Evolutionary conservation across 2,797 vertebrate species (phyloP).

Genomic region (Apodemus agrarius): DNA sequence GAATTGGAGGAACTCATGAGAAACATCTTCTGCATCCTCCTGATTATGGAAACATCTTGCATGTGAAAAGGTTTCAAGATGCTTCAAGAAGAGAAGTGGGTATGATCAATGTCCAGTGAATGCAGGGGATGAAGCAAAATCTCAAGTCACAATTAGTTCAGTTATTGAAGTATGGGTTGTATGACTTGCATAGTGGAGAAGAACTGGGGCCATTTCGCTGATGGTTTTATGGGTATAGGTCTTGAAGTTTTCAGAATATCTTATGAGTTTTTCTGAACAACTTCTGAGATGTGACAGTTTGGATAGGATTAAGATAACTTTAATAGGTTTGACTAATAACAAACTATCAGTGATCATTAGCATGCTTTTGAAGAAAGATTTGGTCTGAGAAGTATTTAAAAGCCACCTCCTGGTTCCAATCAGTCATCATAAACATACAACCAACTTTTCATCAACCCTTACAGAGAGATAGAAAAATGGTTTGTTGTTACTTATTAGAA

Average conservation of each 20-base stretch:
- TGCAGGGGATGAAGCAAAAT: background rate
- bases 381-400: background rate
- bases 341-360: background rate
- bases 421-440: background rate
- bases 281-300: background rate
- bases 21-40: background rate
- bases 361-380: background rate
- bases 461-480: background rate
- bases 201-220: background rate
- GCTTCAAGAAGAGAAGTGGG: background rate
- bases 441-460: background rate
- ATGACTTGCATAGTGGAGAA: background rate
- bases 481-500: background rate
- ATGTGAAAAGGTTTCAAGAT: background rate
- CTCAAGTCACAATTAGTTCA: background rate
- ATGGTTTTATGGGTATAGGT: background rate
- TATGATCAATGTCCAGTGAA: background rate
- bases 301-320: background rate
- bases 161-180: background rate
- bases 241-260: background rate
- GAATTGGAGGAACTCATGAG: background rate
- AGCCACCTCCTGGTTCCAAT: background rate
- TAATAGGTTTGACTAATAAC: background rate
- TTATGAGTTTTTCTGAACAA: background rate
- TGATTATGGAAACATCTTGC: background rate